These are phyloP conservation scores for Atethmia centrago DNA, from an alignment of 2,888 invertebrate genomes.

Conservation along the genomic window DNA sequence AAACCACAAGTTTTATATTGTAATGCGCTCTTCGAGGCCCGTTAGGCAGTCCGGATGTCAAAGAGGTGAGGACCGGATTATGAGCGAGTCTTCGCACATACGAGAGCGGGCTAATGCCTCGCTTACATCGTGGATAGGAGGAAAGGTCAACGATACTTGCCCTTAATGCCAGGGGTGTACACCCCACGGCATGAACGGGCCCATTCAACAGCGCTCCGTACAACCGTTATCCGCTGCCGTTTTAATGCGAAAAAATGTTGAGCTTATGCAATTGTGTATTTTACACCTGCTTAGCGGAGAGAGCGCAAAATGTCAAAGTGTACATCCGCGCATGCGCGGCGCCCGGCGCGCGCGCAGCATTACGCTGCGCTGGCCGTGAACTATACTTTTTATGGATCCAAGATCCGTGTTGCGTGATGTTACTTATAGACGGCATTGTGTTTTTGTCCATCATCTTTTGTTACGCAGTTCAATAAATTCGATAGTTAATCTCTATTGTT, in stretches of 20 bases:
- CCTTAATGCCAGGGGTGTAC: constrained; percentile 76
- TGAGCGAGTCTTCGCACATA: constrained; percentile 76
- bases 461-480: constrained; percentile 64
- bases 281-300: constrained; percentile 82
- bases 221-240: constrained; percentile 79
- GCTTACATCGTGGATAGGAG: constrained; percentile 64
- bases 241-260: constrained; percentile 80
- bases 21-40: constrained; percentile 72
- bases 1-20: constrained; percentile 84
- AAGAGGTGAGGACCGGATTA: constrained; percentile 80
- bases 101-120: constrained; percentile 65
- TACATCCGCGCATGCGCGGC: constrained; percentile 76
- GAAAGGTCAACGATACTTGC: constrained; percentile 78
- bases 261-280: constrained; percentile 73
- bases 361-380: constrained; percentile 79
- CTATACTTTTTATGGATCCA: constrained; percentile 85
- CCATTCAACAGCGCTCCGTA: constrained; percentile 76
- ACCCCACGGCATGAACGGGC: constrained; percentile 73
- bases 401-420: constrained; percentile 83
- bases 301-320: constrained; percentile 85
- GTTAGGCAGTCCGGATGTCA: constrained; percentile 83
- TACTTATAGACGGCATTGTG: constrained; percentile 78
- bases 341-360: constrained; percentile 64
- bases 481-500: constrained; percentile 66
- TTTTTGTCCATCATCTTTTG: constrained; percentile 73